Base-by-base conservation (phyloP, 2,113 vertebrate genomes). In the Entelurus aequoreus region DNA sequence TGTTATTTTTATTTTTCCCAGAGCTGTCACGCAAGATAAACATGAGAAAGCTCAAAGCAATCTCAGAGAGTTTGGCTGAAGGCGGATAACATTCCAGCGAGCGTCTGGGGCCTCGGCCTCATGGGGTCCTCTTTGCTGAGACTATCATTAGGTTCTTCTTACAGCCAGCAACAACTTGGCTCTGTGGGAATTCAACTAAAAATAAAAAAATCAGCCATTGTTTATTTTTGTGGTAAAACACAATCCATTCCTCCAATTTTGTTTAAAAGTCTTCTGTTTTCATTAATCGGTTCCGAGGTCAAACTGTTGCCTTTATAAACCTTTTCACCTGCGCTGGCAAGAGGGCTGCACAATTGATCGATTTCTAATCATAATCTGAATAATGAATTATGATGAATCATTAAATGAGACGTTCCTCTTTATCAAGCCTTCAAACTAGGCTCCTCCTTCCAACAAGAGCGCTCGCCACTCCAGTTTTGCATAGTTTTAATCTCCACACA, bases 51-150 rank as follows among this genome's bases (percentile, higher is more conserved):
- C 58, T 28, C 44, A 16, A 35, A 16, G 64, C 52, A 77, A 81
- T 86, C 64, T 78, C 62, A 78, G 13, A 55, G 60, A 60, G 66
- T 48, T 64, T 57, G 50, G 54, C 63, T 73, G 48, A 75, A 79
- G 63, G 82, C 54, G 62, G 69, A 86, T 75, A 53, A 76, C 65
- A 80, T 84, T 81, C 62, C 48, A 64, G 52, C 48, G 73, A 80
- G 64, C 77, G 76, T 77, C 70, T 72, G 69, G 53, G 63, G 75
- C 71, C 63, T 60, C 37, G 53, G 19, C 59, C 76, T 76, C 74
- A 42, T 63, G 69, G 67, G 64, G 69, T 74, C 57, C 47, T 60
- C 55, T 13, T 57, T 6, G 44, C 16, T 57, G 10, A 16, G 38
- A 57, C 40, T 44, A 37, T 54, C 7, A 35, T 47, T 9, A 48